Evolutionary conservation across 2,797 vertebrate genomes (phyloP).

Genomic region (Micropoecilia bifurca): DNA sequence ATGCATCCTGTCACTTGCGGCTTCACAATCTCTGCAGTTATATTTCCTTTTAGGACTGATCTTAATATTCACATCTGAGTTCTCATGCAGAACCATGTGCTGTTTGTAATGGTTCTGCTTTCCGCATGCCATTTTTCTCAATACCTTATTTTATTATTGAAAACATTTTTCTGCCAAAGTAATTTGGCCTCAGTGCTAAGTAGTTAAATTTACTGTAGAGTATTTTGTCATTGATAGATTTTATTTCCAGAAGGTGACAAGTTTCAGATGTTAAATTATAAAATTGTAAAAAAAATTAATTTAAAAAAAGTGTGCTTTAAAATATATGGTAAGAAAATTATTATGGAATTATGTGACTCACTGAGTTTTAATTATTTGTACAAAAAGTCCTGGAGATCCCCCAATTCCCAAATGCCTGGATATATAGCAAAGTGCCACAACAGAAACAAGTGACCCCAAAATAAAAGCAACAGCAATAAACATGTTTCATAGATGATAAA

Average conservation of each 20-base stretch:
- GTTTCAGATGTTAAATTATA: background rate
- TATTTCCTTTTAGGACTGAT: constrained; percentile 19
- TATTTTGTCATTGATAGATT: background rate
- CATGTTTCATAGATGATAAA: background rate
- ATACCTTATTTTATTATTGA: background rate
- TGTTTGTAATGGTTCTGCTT: background rate
- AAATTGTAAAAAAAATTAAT: background rate
- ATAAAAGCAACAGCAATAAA: background rate
- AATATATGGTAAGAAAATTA: background rate
- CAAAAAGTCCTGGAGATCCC: background rate
- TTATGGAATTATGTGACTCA: background rate
- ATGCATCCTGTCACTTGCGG: constrained; percentile 27
- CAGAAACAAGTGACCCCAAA: background rate
- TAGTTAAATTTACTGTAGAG: background rate
- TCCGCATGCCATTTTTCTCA: background rate
- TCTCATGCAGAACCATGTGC: background rate
- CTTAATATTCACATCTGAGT: constrained; percentile 19
- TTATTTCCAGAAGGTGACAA: background rate
- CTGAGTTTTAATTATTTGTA: background rate
- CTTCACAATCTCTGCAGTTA: constrained; percentile 18
- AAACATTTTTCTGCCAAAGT: background rate
- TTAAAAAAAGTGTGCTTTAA: background rate
- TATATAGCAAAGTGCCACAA: background rate
- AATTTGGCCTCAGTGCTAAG: background rate
- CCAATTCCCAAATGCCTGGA: background rate